Percentiles rank a stretch among this genome's conserved stretches.
phyloP scores from a whole-genome alignment of 2,888 invertebrate genomes.

The Pachymerium ferrugineum region DNA sequence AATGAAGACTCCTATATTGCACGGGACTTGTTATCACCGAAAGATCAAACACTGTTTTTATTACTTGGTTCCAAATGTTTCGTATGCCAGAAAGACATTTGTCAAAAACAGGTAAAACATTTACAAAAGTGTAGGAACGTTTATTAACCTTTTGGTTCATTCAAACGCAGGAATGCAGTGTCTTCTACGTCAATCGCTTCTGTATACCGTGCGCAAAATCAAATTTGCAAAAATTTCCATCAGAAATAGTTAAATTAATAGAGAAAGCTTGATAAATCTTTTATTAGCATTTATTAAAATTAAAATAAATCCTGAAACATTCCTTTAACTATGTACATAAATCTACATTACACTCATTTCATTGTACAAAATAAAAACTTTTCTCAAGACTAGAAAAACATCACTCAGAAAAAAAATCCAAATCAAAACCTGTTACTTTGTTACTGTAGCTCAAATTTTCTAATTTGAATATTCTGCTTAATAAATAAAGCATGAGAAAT shows the following conservation, averaged over 20 bases:
- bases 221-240: conserved; percentile 30
- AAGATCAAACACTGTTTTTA: conserved; percentile 12
- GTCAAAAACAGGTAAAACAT: conserved; percentile 23
- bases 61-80: conserved; percentile 32
- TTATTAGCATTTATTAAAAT: too few relatives aligned
- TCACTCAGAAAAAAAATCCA: too few relatives aligned
- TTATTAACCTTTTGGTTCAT: background rate
- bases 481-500: too few relatives aligned
- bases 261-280: background rate
- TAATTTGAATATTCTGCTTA: too few relatives aligned
- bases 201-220: conserved; percentile 33
- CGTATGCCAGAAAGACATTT: conserved; percentile 25
- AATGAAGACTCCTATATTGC: conserved; percentile 31
- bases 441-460: too few relatives aligned
- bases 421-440: too few relatives aligned
- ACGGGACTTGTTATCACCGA: conserved; percentile 32
- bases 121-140: background rate
- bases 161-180: conserved; percentile 31
- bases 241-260: background rate
- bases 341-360: too few relatives aligned
- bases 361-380: too few relatives aligned
- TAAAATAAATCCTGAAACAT: too few relatives aligned
- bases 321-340: too few relatives aligned
- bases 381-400: too few relatives aligned
- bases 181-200: conserved; percentile 32